phyloP scores from a whole-genome alignment of 92 coral and sea anemone genomes.

The Virgularia gustaviana region DNA sequence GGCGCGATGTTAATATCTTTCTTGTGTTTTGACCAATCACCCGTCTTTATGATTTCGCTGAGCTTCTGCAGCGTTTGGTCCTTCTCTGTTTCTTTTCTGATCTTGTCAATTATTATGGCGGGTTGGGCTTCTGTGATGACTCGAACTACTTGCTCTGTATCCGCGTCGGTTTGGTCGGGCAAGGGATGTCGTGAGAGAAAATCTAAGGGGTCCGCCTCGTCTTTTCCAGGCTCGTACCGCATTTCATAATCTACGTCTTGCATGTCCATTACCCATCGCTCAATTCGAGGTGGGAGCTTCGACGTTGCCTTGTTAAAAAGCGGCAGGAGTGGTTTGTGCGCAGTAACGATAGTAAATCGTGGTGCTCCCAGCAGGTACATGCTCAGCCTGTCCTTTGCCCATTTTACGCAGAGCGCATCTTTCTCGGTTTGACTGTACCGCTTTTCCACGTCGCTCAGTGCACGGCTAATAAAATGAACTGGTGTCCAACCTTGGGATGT shows the following conservation, averaged over 20 bases:
- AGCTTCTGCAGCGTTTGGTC: conserved; percentile 23
- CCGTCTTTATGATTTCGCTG: not conserved
- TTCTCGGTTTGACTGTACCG: conserved; percentile 62
- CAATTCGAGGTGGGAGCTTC: conserved; percentile 46
- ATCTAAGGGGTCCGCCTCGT: conserved; percentile 39
- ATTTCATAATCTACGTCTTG: conserved; percentile 61
- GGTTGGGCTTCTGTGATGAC: conserved; percentile 21
- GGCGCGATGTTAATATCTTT: conserved; percentile 42
- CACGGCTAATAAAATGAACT: conserved; percentile 63
- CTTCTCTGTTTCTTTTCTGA: conserved; percentile 1
- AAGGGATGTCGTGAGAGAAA: conserved; percentile 35
- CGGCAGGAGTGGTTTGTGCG: conserved; percentile 47
- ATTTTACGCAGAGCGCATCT: conserved; percentile 51
- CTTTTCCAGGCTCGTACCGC: conserved; percentile 53
- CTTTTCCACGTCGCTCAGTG: conserved; percentile 52
- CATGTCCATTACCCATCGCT: conserved; percentile 65
- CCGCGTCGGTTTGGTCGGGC: conserved; percentile 8
- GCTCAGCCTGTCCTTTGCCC: conserved; percentile 60
- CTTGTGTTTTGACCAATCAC: conserved; percentile 43
- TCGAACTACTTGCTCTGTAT: conserved; percentile 14
- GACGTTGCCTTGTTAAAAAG: conserved; percentile 55
- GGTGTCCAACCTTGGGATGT: conserved; percentile 23
- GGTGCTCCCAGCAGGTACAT: conserved; percentile 64
- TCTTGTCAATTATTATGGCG: conserved; percentile 24
- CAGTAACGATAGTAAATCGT: conserved; percentile 48